Evolutionary conservation across 2,113 vertebrate genomes (phyloP), one percentile per base, ranked within the genome.

Genomic region (Panthera tigris): DNA sequence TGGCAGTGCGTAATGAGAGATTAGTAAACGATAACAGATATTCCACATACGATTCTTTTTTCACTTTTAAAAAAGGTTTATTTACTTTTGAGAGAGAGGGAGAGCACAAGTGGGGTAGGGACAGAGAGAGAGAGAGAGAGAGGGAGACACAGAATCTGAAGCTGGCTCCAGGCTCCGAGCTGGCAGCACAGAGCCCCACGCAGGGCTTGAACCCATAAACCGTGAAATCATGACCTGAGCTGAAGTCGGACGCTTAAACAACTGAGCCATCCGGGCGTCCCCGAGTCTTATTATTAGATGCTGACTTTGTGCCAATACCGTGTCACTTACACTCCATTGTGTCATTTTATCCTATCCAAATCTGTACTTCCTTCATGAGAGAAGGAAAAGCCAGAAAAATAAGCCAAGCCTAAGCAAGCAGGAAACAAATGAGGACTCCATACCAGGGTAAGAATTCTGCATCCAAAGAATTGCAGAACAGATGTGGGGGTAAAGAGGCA

Each of bases 361-460:
- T 68, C 48, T 69, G 39, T 21, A 33, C 84, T 93, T 36, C 15
- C 57, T 88, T 61, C 39, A 23, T 1, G 4, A 52, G 25, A 18
- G 41, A 78, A 81, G 63, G 61, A 45, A 86, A 66, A 86, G 23
- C 25, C 68, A 91, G 66, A 91, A 45, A 87, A 57, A 80, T 50
- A 55, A 84, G 27, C n/a, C 52, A 50, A 50, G 6, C 11, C 69
- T 94, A 36, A 84, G 33, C 52, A 69, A 61, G 21, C 45, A 14
- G 48, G 63, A 93, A 66, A 80, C 14, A 50, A 2, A 31, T 0
- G 7, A 76, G 33, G 31, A 39, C 36, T 31, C 6, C 23, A 29
- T 1, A 65, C 3, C 50, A 66, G 73, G 80, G 39, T 14, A 14
- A 80, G 76, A 50, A 33, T 36, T 82, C 36, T 61, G 5, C 29